Base-by-base conservation (phyloP, 2,797 vertebrate species). In the Tachyglossus aculeatus region DNA sequence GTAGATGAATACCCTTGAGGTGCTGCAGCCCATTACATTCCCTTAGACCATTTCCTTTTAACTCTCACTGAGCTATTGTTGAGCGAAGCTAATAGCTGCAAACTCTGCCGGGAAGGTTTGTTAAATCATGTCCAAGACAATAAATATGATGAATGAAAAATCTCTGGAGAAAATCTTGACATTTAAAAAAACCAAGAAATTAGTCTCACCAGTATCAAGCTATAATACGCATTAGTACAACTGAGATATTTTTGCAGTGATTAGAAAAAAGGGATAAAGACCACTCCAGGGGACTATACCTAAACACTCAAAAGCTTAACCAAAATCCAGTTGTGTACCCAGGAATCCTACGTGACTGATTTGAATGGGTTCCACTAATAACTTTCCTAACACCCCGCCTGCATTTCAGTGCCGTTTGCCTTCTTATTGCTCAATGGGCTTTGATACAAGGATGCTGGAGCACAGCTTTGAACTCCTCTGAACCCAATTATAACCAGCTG, bases 401-500 rank as follows among this genome's bases (percentile, higher is more conserved):
- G 83, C 82, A 68, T 91, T 84, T 82, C 77, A 83, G 63, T 77
- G 67, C 78, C 69, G 66, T 66, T 84, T 21, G 11, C 57, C 83
- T 73, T 72, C 84, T 41, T 34, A 78, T 84, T 87, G 81, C 88
- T 93, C 91, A 80, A 88, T 85, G 89, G 87, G 68, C 86, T 93
- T 92, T 90, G 89, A 90, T 89, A 89, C 62, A 86, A 87, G 87
- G 78, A 90, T 87, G 78, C 78, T 70, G 75, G 75, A 86, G 80
- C 87, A 73, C 60, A 78, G 81, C 89, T 93, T 91, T 93, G 91
- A 93, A 92, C 90, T 90, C 83, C 70, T 53, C 82, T 91, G 90
- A 92, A 90, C 89, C 88, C 90, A 93, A 91, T 93, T 93, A 93
- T 78, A 88, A 44, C 65, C 85, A 88, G 88, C 87, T 88, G 92